These are phyloP conservation scores for Siderastrea siderea DNA, from an alignment of 92 coral and sea anemone genomes.

Conservation along the genomic window DNA sequence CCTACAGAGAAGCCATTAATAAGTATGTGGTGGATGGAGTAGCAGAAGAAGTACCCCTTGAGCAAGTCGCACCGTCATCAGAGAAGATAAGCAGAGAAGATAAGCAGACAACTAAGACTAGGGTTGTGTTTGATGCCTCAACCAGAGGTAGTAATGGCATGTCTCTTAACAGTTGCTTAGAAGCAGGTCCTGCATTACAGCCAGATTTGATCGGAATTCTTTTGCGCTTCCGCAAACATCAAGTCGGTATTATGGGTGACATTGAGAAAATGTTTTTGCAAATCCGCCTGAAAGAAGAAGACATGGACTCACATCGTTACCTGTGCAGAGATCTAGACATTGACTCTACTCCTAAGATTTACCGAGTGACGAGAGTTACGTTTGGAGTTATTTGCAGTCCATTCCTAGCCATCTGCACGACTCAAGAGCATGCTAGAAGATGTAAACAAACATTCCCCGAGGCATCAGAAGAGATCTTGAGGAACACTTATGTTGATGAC, in stretches of 20 bases:
- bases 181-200: conserved; percentile 46
- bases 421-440: background rate
- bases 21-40: conserved; percentile 20
- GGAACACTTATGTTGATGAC: no score
- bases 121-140: conserved; percentile 68
- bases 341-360: conserved; percentile 14
- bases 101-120: conserved; percentile 41
- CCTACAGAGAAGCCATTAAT: no score
- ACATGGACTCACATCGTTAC: conserved; percentile 49
- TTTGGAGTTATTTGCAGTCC: conserved; percentile 10
- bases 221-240: conserved; percentile 49
- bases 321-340: conserved; percentile 58
- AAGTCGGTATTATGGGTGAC: conserved; percentile 48
- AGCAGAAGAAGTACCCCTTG: conserved; percentile 45
- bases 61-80: conserved; percentile 13
- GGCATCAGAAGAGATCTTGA: no score
- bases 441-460: no score
- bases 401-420: background rate
- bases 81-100: conserved; percentile 39
- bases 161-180: conserved; percentile 48
- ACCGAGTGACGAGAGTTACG: conserved; percentile 14
- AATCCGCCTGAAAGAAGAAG: conserved; percentile 30
- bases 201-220: no score
- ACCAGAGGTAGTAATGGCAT: conserved; percentile 8
- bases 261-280: conserved; percentile 63